Percentiles rank a stretch among this genome's conserved stretches.
Evolutionary conservation across 2,113 vertebrate genomes (phyloP).

Genomic region (Elaphurus davidianus): DNA sequence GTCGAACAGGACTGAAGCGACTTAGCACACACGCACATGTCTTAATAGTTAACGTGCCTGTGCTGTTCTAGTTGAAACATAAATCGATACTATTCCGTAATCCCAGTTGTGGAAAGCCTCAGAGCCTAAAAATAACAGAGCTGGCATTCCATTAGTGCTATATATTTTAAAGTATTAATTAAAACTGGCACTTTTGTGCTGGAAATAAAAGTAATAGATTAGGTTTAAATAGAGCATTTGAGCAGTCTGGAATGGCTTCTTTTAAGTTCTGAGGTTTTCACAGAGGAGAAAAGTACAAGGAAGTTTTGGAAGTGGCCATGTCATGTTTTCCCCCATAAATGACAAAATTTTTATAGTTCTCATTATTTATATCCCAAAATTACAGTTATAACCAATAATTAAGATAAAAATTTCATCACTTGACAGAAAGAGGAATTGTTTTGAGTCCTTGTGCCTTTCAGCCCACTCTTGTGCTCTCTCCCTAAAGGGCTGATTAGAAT

Average conservation of each 20-base stretch:
- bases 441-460: slow-evolving; percentile 77
- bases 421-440: slow-evolving; percentile 80
- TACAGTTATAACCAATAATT: slow-evolving; percentile 69
- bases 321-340: neutral
- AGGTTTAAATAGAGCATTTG: slow-evolving; percentile 38
- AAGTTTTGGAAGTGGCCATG: slow-evolving; percentile 19
- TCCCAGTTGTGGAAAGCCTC: neutral
- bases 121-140: slow-evolving; percentile 23
- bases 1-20: neutral
- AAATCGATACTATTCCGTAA: slow-evolving; percentile 25
- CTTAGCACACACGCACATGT: neutral
- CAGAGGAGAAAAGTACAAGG: neutral
- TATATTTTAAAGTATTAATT: slow-evolving; percentile 28
- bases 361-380: slow-evolving; percentile 61
- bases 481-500: slow-evolving; percentile 86
- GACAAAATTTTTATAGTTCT: slow-evolving; percentile 51
- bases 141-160: neutral
- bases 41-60: slow-evolving; percentile 34
- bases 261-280: slow-evolving; percentile 45
- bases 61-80: slow-evolving; percentile 27
- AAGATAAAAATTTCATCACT: slow-evolving; percentile 72
- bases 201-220: slow-evolving; percentile 44
- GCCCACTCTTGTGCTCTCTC: slow-evolving; percentile 79
- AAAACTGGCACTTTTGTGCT: slow-evolving; percentile 19
- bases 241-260: slow-evolving; percentile 1